A percentile compares a stretch with the other conserved stretches of the same genome.
phyloP scores from a whole-genome alignment of 1,140 invertebrate species.

The Trichonephila inaurata region DNA sequence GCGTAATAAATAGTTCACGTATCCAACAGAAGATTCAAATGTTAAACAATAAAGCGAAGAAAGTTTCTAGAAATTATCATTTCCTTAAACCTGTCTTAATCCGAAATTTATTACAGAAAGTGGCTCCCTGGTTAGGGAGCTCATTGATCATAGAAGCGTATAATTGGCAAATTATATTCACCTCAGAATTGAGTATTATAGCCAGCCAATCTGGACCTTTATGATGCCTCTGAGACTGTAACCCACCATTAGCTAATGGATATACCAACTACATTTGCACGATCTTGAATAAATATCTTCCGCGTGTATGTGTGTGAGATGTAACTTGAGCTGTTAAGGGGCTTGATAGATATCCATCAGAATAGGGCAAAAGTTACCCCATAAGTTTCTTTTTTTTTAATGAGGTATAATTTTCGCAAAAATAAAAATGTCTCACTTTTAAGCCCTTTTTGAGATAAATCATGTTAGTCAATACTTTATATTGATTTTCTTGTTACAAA shows the following conservation, averaged over 20 bases:
- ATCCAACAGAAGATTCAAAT: too few species aligned
- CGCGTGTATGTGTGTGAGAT: not conserved
- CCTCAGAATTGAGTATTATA: constrained; percentile 31
- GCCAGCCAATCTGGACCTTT: constrained; percentile 20
- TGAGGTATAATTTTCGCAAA: not conserved
- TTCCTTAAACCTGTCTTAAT: constrained; percentile 3
- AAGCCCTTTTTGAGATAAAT: too few species aligned
- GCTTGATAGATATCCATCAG: not conserved
- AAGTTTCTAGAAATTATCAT: too few species aligned
- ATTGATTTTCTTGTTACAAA: too few species aligned
- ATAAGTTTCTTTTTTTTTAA: not conserved
- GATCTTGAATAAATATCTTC: constrained; percentile 18
- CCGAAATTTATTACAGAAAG: constrained; percentile 7
- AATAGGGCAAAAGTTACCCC: not conserved
- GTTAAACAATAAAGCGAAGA: too few species aligned
- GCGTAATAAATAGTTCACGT: too few species aligned
- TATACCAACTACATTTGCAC: not conserved
- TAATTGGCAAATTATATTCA: constrained; percentile 39
- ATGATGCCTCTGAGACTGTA: constrained; percentile 11
- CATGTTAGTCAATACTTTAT: too few species aligned
- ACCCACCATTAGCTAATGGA: constrained; percentile 24
- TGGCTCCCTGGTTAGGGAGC: not conserved
- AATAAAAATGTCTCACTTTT: too few species aligned
- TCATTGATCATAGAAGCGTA: not conserved
- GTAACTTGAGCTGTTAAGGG: not conserved